A percentile compares a stretch with the other conserved stretches of the same genome.
phyloP scores from a whole-genome alignment of 2,888 invertebrate species.

The Brachypalpus laphriformis region DNA sequence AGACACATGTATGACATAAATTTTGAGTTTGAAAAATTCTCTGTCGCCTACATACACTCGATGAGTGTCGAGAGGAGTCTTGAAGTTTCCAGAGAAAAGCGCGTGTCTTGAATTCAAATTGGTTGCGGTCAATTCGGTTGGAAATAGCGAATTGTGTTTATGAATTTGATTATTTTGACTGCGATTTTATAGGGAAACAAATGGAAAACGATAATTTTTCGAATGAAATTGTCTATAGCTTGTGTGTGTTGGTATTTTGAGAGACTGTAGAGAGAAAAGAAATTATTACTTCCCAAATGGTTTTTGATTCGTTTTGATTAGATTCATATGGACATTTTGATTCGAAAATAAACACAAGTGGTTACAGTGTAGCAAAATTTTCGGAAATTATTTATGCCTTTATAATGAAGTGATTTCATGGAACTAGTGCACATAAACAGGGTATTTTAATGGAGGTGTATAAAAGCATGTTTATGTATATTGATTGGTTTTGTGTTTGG shows the following conservation, averaged over 20 bases:
- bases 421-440: background rate
- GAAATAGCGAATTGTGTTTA: conserved; percentile 20
- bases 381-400: background rate
- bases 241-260: background rate
- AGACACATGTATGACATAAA: conserved; percentile 17
- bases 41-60: too few relatives aligned
- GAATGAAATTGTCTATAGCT: background rate
- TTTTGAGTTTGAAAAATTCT: background rate
- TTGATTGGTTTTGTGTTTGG: background rate
- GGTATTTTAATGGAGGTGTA: background rate
- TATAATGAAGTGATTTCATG: background rate
- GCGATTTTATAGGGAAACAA: conserved; percentile 24
- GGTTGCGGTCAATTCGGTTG: background rate
- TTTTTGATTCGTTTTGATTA: conserved; percentile 14
- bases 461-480: background rate
- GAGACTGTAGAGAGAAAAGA: background rate
- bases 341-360: conserved; percentile 9
- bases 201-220: conserved; percentile 8
- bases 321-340: conserved; percentile 7
- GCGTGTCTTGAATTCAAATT: background rate
- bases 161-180: conserved; percentile 26
- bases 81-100: background rate
- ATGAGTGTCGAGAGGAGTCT: too few relatives aligned
- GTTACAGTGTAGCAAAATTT: background rate
- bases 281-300: background rate